A percentile compares a stretch with the other conserved stretches of the same genome.
phyloP scores from a whole-genome alignment of 2,113 vertebrate species.

The Macheiramphus alcinus region DNA sequence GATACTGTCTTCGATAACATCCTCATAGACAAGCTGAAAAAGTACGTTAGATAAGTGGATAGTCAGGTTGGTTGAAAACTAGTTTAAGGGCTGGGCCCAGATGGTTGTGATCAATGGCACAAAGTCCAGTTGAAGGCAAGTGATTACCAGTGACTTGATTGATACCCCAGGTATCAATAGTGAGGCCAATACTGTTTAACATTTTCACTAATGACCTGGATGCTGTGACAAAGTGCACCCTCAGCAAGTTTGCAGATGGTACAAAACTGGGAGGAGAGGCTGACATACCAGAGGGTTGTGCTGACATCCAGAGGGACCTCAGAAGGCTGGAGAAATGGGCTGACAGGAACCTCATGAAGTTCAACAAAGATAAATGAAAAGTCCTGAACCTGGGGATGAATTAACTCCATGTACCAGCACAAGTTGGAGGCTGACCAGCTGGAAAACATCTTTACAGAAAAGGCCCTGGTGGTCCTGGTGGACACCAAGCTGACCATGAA shows the following conservation, averaged over 20 bases:
- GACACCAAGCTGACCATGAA: background rate
- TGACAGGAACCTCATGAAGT: background rate
- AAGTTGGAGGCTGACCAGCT: background rate
- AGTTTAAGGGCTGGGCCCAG: background rate
- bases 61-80: background rate
- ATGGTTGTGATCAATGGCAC: background rate
- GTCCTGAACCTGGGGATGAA: background rate
- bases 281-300: background rate
- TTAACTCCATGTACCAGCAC: background rate
- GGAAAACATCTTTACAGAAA: background rate
- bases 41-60: background rate
- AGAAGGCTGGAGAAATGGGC: background rate
- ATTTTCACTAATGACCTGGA: background rate
- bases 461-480: background rate
- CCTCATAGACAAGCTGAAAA: background rate
- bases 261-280: background rate
- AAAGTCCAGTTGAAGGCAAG: background rate
- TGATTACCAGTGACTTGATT: background rate
- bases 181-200: background rate
- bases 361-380: background rate
- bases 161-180: background rate
- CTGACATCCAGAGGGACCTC: background rate
- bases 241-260: background rate
- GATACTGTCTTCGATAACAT: background rate
- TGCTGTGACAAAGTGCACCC: background rate